phyloP scores from a whole-genome alignment of 2,888 invertebrate genomes.

The Aporophyla nigra region DNA sequence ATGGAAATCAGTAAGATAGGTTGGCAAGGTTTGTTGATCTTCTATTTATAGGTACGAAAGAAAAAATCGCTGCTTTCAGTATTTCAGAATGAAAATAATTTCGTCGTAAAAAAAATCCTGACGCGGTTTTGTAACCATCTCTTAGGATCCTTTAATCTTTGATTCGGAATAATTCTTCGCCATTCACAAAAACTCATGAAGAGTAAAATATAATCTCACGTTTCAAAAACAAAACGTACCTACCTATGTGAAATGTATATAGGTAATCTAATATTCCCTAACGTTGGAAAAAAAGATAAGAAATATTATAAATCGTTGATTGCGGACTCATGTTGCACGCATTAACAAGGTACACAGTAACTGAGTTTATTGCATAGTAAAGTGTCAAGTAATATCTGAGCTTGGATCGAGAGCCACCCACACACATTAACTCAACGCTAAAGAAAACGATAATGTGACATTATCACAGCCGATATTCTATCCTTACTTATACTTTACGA shows the following conservation, averaged over 20 bases:
- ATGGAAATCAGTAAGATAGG: constrained; percentile 1
- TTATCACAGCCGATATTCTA: constrained; percentile 1
- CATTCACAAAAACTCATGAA: constrained; percentile 5
- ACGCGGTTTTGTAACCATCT: constrained; percentile 7
- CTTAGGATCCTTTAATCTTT: constrained; percentile 13
- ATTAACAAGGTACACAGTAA: constrained; percentile 37
- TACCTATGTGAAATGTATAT: not conserved
- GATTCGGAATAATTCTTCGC: constrained; percentile 10
- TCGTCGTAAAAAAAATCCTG: not conserved
- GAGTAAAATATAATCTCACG: not conserved
- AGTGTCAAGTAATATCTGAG: constrained; percentile 18
- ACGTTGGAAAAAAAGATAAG: constrained; percentile 16
- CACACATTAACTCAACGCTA: not conserved
- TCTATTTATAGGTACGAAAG: not conserved
- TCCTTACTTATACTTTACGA: too few relatives aligned
- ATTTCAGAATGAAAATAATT: constrained; percentile 19
- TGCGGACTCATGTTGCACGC: constrained; percentile 25
- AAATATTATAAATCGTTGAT: constrained; percentile 36
- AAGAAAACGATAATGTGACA: constrained; percentile 23
- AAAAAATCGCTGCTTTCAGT: constrained; percentile 29
- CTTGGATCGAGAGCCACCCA: constrained; percentile 6
- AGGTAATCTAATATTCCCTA: constrained; percentile 9
- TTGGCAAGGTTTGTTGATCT: not conserved
- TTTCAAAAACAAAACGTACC: not conserved
- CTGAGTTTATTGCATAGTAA: constrained; percentile 21